These are phyloP conservation scores for Zophobas morio DNA, from an alignment of 1,140 invertebrate genomes.

Conservation along the genomic window DNA sequence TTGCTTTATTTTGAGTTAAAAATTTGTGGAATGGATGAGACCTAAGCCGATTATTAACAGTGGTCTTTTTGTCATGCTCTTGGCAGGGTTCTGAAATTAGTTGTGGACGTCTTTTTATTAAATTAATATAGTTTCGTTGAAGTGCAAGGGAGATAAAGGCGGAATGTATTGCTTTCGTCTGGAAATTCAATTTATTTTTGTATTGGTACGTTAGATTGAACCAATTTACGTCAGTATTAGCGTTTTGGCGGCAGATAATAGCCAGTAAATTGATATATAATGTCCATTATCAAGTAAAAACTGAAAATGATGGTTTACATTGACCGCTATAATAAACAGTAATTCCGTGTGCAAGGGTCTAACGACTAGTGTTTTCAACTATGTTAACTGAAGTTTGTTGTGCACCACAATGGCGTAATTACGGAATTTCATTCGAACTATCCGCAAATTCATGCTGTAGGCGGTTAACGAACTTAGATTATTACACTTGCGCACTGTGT, in stretches of 20 bases:
- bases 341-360: background rate
- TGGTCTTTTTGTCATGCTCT: no score
- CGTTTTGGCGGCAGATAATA: background rate
- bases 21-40: no score
- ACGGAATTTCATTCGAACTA: conserved; percentile 33
- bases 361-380: conserved; percentile 32
- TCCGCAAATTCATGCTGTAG: conserved; percentile 17
- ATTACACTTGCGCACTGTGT: background rate
- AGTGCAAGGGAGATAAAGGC: background rate
- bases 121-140: no score
- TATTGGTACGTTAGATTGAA: background rate
- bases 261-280: conserved; percentile 19
- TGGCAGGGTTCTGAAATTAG: background rate
- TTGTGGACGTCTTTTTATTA: background rate
- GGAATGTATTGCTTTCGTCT: background rate
- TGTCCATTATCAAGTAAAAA: conserved; percentile 5
- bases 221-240: background rate
- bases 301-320: conserved; percentile 2
- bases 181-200: background rate
- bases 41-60: no score
- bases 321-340: conserved; percentile 12
- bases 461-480: conserved; percentile 24
- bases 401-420: conserved; percentile 20
- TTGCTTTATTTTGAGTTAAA: background rate
- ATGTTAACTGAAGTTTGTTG: conserved; percentile 25